phyloP scores from a whole-genome alignment of 2,888 invertebrate species.

The Drosophila mettleri region DNA sequence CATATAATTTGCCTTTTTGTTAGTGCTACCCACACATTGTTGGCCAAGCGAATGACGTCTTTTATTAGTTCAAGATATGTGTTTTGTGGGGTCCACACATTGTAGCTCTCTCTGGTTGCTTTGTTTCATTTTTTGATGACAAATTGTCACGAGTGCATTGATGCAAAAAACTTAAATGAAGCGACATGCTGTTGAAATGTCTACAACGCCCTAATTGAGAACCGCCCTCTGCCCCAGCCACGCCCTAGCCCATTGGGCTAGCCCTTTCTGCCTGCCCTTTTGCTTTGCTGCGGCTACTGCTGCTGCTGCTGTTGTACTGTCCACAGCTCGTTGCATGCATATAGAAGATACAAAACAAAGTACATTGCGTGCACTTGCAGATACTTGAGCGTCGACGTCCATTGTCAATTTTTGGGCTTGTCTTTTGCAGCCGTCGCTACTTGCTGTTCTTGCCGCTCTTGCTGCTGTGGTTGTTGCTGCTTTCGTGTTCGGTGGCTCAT shows the following conservation, averaged over 20 bases:
- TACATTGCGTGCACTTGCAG: conserved; percentile 75
- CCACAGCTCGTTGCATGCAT: conserved; percentile 44
- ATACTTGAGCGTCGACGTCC: conserved; percentile 70
- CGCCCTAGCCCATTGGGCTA: conserved; percentile 5
- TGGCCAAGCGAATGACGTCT: conserved; percentile 15
- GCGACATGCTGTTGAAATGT: conserved; percentile 80
- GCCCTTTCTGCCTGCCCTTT: conserved; percentile 40
- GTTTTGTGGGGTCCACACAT: conserved; percentile 12
- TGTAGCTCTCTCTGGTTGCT: conserved; percentile 11
- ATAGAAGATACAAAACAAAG: conserved; percentile 55
- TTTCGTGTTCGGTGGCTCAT: conserved; percentile 65
- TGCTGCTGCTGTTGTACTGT: conserved; percentile 13
- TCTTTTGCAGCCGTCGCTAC: conserved; percentile 31
- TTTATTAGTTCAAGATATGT: conserved; percentile 38
- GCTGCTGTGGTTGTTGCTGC: conserved; percentile 18
- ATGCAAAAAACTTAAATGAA: conserved; percentile 81
- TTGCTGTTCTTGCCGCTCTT: conserved; percentile 2
- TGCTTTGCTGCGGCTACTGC: background rate
- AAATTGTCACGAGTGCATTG: conserved; percentile 81
- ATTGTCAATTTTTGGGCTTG: conserved; percentile 64
- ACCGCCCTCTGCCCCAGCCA: conserved; percentile 14
- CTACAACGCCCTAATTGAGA: conserved; percentile 64
- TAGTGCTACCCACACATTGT: conserved; percentile 25
- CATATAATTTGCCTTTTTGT: conserved; percentile 15
- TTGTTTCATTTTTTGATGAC: conserved; percentile 60